These are phyloP conservation scores for Rafetus swinhoei DNA, from an alignment of 2,113 vertebrate genomes.

Conservation along the genomic window DNA sequence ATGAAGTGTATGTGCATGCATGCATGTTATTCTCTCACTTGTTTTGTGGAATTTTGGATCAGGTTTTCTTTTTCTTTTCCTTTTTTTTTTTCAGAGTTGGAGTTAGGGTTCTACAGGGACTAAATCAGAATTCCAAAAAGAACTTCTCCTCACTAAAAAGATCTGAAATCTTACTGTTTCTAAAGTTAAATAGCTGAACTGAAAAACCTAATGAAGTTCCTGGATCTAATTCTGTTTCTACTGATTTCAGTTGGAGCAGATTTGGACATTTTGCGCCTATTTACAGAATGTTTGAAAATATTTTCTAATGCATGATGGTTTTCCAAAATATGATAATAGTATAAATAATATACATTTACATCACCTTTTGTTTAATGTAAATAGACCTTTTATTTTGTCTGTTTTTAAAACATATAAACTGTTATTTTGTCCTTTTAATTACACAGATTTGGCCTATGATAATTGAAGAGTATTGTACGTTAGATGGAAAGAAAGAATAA, in stretches of 20 bases:
- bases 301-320: conserved; percentile 46
- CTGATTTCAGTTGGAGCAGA: conserved; percentile 31
- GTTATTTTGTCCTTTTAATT: conserved; percentile 17
- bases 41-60: not conserved
- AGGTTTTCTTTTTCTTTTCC: not conserved
- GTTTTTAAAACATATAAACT: not conserved
- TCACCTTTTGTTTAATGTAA: conserved; percentile 23
- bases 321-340: conserved; percentile 52
- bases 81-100: not conserved
- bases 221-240: not conserved
- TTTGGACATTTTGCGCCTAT: conserved; percentile 21
- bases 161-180: conserved; percentile 28
- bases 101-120: not conserved
- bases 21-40: not conserved
- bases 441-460: conserved; percentile 21
- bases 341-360: conserved; percentile 31
- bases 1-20: not conserved
- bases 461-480: conserved; percentile 43
- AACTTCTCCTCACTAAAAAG: not conserved
- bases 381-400: conserved; percentile 47
- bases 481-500: conserved; percentile 60
- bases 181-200: conserved; percentile 43
- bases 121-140: not conserved
- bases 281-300: conserved; percentile 40
- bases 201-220: conserved; percentile 25